A percentile compares a stretch with the other conserved stretches of the same genome.
phyloP scores from a whole-genome alignment of 2,888 invertebrate genomes.

The Erebia epiphron region DNA sequence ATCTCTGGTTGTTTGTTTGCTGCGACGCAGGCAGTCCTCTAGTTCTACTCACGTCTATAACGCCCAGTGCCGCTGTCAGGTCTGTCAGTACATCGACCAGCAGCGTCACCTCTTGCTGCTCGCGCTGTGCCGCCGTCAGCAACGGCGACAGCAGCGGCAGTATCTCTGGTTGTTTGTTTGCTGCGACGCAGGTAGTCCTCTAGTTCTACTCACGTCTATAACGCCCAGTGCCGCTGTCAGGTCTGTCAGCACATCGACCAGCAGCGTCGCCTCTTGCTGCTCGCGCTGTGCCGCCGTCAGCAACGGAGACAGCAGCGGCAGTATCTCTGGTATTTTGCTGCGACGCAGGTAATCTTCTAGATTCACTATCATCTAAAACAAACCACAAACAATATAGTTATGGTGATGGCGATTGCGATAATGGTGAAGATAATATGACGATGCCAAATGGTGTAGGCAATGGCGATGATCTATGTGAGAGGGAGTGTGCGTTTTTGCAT shows the following conservation, averaged over 20 bases:
- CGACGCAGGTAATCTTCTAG: conserved; percentile 61
- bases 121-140: conserved; percentile 52
- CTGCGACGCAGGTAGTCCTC: conserved; percentile 63
- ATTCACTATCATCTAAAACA: conserved; percentile 57
- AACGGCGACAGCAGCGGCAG: conserved; percentile 50
- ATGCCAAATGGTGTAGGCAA: too few relatives aligned
- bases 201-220: conserved; percentile 59
- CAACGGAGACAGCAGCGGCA: conserved; percentile 50
- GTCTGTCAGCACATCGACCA: conserved; percentile 62
- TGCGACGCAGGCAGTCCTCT: conserved; percentile 60
- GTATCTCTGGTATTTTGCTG: conserved; percentile 58
- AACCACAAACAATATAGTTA: background rate
- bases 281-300: conserved; percentile 53
- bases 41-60: conserved; percentile 60
- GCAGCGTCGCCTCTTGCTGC: conserved; percentile 58
- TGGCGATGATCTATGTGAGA: too few relatives aligned
- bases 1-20: conserved; percentile 56
- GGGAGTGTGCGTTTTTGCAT: too few relatives aligned
- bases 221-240: conserved; percentile 56
- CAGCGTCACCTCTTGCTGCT: conserved; percentile 59
- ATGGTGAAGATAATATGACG: background rate
- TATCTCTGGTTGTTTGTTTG: conserved; percentile 57
- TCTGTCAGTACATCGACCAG: conserved; percentile 62
- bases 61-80: conserved; percentile 55
- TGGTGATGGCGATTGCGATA: background rate